Conservation (phyloP, 1,140 invertebrate species). For the Ostrea edulis region DNA sequence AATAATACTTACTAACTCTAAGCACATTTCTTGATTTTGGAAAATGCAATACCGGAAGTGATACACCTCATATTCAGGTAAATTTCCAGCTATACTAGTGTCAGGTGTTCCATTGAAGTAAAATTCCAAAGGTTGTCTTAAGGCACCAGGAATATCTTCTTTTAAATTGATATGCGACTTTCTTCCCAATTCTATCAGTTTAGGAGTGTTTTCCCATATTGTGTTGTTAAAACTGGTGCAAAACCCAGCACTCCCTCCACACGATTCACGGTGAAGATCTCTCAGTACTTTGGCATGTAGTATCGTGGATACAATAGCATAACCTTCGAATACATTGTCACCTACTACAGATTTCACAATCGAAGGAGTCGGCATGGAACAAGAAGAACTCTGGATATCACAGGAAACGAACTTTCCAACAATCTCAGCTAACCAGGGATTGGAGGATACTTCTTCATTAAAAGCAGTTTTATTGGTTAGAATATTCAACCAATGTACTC, state of each 20-base stretch:
- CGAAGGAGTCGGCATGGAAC: background rate
- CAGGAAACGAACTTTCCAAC: background rate
- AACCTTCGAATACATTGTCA: background rate
- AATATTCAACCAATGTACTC: conserved; percentile 19
- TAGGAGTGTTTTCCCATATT: background rate
- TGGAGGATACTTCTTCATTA: conserved; percentile 9
- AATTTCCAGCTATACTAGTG: background rate
- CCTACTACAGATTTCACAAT: background rate
- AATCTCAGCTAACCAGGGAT: conserved; percentile 19
- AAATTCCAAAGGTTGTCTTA: background rate
- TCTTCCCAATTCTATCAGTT: background rate
- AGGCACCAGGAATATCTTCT: background rate
- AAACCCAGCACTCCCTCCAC: background rate
- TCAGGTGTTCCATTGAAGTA: background rate
- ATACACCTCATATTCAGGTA: conserved; percentile 48
- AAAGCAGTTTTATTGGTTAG: conserved; percentile 31
- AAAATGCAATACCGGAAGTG: conserved; percentile 33
- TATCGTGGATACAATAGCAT: background rate
- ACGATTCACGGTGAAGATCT: background rate
- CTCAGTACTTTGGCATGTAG: background rate
- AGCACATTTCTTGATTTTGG: background rate
- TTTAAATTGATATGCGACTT: background rate
- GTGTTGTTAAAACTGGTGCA: background rate
- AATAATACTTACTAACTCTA: conserved; percentile 41
- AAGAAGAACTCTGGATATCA: background rate